Base-by-base conservation (phyloP, 2,797 vertebrate genomes). In the Cossypha heuglini region DNA sequence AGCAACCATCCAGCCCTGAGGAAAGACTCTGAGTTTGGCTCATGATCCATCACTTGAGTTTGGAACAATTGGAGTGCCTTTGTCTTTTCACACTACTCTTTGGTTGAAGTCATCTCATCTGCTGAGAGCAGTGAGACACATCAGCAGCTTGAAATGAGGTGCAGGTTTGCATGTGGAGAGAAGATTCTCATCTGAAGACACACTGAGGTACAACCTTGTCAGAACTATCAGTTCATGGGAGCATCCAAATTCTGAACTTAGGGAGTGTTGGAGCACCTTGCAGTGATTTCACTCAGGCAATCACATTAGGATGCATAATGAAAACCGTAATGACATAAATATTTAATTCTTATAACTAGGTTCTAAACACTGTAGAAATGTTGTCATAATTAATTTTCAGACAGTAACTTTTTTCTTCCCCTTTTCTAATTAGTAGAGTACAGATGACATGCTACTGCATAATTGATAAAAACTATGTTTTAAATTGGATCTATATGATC, bases 361-460 rank as follows among this genome's bases (percentile, higher is more conserved):
- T 94, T 95, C 75, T 95, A 97, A 97, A 95, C 78, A 95, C 82
- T 94, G 87, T 68, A 94, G 96, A 86, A 96, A 55, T 73, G 91
- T 84, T 95, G 88, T 88, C 89, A 54, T 96, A 94, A 97, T 97
- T 97, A 96, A 97, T 98, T 97, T 97, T 96, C 95, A 93, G 74
- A 55, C 52, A 68, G 75, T 82, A 72, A 86, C 88, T 89, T 88
- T 94, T 88, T 90, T 94, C 80, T 94, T 96, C 93, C 81, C 81
- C 88, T 35, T 96, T 97, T 97, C 94, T 95, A 97, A 97, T 97
- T 97, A 97, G 93, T 84, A 78, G 77, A 82, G 77, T 89, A 79
- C 68, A 92, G 89, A 91, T 87, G 93, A 97, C 86, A 94, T 90
- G 92, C 75, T 96, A 83, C 72, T 69, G 51, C 94, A 88, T 96